Conservation (phyloP, 2,888 invertebrate genomes). For the Limnephilus auricula region DNA sequence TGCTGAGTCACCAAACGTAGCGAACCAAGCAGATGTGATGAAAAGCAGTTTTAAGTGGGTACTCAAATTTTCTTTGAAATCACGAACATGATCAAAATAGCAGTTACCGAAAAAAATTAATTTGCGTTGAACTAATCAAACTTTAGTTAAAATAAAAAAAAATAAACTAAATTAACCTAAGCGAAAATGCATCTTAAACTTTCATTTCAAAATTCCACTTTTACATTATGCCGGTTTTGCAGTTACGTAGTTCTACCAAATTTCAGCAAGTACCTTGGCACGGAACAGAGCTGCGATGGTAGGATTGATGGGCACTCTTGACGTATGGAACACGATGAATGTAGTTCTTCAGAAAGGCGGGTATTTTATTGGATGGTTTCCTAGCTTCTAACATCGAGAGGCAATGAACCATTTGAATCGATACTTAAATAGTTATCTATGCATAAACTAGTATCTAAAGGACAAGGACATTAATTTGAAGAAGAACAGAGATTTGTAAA, state of each 20-base stretch:
- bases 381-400: neutral
- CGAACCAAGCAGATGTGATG: too few species aligned
- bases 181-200: neutral
- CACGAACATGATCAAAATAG: too few species aligned
- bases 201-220: neutral
- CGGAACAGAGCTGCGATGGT: neutral
- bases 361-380: neutral
- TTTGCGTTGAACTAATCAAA: too few species aligned
- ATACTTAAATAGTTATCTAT: neutral
- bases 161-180: too few species aligned
- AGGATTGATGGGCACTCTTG: neutral
- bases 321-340: slow-evolving; percentile 10
- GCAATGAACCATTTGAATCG: neutral
- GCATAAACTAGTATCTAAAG: neutral
- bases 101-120: too few species aligned
- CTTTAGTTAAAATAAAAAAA: too few species aligned
- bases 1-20: too few species aligned
- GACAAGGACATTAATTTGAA: neutral
- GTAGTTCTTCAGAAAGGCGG: neutral
- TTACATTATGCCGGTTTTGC: neutral
- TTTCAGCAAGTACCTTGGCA: neutral
- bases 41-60: too few species aligned
- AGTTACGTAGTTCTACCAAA: neutral
- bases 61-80: too few species aligned
- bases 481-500: neutral